A percentile compares a stretch with the other conserved stretches of the same genome.
phyloP scores from a whole-genome alignment of 2,113 vertebrate species.

The Pipa parva region DNA sequence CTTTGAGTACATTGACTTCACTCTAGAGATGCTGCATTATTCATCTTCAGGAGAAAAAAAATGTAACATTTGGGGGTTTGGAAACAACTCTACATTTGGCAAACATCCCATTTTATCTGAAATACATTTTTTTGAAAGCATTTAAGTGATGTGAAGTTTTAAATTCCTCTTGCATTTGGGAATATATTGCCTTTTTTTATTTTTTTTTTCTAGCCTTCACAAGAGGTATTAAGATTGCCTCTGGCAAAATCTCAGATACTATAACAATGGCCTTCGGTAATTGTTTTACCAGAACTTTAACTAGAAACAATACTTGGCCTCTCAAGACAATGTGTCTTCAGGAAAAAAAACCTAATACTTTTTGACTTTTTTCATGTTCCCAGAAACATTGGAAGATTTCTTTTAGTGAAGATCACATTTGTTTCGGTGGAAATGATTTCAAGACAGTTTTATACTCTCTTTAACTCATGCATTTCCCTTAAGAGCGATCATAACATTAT shows the following conservation, averaged over 20 bases:
- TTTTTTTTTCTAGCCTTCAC: neutral
- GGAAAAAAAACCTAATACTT: constrained; percentile 11
- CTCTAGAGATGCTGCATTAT: no score
- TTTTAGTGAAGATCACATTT: neutral
- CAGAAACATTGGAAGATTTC: neutral
- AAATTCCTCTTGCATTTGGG: neutral
- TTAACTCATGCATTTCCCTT: neutral
- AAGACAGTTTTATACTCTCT: neutral
- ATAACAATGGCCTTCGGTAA: constrained; percentile 13
- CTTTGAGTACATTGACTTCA: no score
- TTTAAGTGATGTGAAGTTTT: no score
- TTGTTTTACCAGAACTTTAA: constrained; percentile 14
- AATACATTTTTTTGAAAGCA: no score
- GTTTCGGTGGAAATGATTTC: neutral
- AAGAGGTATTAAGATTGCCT: constrained; percentile 1
- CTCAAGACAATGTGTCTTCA: neutral
- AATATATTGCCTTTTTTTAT: neutral
- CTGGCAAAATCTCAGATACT: constrained; percentile 2
- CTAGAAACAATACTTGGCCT: neutral
- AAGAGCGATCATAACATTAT: neutral
- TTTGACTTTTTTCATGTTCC: neutral
- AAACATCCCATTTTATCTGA: no score
- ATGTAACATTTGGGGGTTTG: no score
- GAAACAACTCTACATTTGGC: no score
- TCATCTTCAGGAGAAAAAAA: no score